phyloP scores from a whole-genome alignment of 2,888 invertebrate genomes.

The Heliconius sara region DNA sequence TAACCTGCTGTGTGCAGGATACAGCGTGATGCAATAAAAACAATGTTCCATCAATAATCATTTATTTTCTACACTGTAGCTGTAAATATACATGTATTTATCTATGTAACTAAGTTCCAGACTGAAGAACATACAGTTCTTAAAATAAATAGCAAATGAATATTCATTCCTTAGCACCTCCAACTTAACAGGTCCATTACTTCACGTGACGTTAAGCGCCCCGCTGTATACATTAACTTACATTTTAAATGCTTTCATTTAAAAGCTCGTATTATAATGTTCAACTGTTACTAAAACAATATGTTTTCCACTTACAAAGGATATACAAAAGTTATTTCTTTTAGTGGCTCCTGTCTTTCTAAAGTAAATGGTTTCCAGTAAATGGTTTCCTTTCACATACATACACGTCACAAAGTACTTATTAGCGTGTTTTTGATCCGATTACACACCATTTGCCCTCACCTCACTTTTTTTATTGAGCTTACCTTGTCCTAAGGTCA shows the following conservation, averaged over 20 bases:
- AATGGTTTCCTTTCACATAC: background rate
- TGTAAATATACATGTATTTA: background rate
- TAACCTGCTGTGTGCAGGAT: too few relatives aligned
- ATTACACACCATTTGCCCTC: slow-evolving; percentile 15
- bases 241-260: slow-evolving; percentile 25
- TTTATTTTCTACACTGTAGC: too few relatives aligned
- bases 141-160: slow-evolving; percentile 23
- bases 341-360: background rate
- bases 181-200: slow-evolving; percentile 35
- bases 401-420: background rate
- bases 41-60: too few relatives aligned
- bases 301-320: too few relatives aligned
- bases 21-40: too few relatives aligned
- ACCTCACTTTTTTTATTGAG: slow-evolving; percentile 16
- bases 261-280: background rate
- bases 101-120: background rate
- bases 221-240: slow-evolving; percentile 19
- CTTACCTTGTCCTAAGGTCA: slow-evolving; percentile 15
- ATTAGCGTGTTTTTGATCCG: slow-evolving; percentile 8
- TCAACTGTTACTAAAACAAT: background rate
- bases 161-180: slow-evolving; percentile 22
- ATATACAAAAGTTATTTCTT: too few relatives aligned
- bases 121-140: background rate
- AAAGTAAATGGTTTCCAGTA: slow-evolving; percentile 3
- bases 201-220: slow-evolving; percentile 32